A percentile compares a stretch with the other conserved stretches of the same genome.
phyloP scores from a whole-genome alignment of 2,113 vertebrate genomes.

The Holacanthus passer region DNA sequence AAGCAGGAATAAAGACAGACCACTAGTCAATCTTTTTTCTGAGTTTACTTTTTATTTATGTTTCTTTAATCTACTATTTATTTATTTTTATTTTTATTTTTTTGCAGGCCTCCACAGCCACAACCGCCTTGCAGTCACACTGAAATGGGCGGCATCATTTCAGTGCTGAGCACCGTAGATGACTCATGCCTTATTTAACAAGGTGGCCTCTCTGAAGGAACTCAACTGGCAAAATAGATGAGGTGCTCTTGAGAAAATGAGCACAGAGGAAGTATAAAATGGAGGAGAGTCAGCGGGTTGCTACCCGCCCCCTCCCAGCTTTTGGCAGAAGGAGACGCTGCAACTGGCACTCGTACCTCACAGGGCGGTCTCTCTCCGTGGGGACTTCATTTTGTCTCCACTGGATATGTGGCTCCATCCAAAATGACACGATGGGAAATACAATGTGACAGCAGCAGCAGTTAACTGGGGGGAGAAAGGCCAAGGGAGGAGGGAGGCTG shows the following conservation, averaged over 20 bases:
- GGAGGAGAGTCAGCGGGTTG: slow-evolving; percentile 55
- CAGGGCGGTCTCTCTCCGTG: slow-evolving; percentile 44
- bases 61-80: background rate
- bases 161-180: slow-evolving; percentile 47
- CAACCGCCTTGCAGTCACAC: background rate
- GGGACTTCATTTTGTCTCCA: slow-evolving; percentile 62
- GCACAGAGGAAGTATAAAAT: slow-evolving; percentile 70
- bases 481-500: background rate
- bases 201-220: slow-evolving; percentile 52
- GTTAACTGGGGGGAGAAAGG: slow-evolving; percentile 54
- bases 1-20: background rate
- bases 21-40: background rate
- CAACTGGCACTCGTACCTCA: slow-evolving; percentile 48
- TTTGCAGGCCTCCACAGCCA: background rate
- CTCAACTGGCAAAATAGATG: slow-evolving; percentile 58
- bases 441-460: slow-evolving; percentile 82
- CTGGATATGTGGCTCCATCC: slow-evolving; percentile 50
- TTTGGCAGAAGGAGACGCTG: slow-evolving; percentile 48
- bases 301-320: slow-evolving; percentile 6
- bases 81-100: background rate
- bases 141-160: slow-evolving; percentile 34
- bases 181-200: slow-evolving; percentile 73
- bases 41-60: background rate
- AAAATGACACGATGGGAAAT: slow-evolving; percentile 83
- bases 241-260: slow-evolving; percentile 68